Percentiles rank a stretch among this genome's conserved stretches.
These are phyloP conservation scores for Malurus leucopterus DNA, from an alignment of 2,797 vertebrate species.

Conservation along the genomic window DNA sequence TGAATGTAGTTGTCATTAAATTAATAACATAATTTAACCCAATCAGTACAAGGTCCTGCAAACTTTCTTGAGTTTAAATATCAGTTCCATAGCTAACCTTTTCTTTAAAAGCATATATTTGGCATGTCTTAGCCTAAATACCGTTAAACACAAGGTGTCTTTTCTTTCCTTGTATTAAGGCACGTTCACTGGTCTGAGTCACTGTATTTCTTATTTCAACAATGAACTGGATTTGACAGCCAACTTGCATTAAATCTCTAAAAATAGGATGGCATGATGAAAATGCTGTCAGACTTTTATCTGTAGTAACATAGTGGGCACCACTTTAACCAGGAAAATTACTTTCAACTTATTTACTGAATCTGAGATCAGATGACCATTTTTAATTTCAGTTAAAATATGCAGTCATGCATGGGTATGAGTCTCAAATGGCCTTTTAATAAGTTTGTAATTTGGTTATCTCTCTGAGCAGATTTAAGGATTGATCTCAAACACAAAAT, in stretches of 20 bases:
- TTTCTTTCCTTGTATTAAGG: neutral
- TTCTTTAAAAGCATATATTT: neutral
- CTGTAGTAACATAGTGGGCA: neutral
- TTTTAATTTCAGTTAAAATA: slow-evolving; percentile 33
- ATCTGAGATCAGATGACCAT: neutral
- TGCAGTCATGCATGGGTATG: neutral
- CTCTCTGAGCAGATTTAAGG: slow-evolving; percentile 6
- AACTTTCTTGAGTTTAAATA: neutral
- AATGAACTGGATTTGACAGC: slow-evolving; percentile 1
- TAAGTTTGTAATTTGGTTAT: slow-evolving; percentile 36
- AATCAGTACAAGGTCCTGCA: neutral
- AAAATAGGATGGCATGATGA: slow-evolving; percentile 27
- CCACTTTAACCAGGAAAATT: slow-evolving; percentile 27
- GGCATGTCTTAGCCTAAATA: neutral
- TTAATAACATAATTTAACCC: neutral
- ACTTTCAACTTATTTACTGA: slow-evolving; percentile 14
- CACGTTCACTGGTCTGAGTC: neutral
- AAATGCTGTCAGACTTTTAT: slow-evolving; percentile 20
- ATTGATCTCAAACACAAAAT: slow-evolving; percentile 24
- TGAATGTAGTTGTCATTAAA: neutral
- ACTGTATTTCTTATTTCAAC: neutral
- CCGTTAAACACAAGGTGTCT: neutral
- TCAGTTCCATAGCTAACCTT: neutral
- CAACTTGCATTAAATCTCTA: neutral
- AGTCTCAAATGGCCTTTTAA: slow-evolving; percentile 25